phyloP scores from a whole-genome alignment of 2,888 invertebrate species.

The Synanthedon formicaeformis region DNA sequence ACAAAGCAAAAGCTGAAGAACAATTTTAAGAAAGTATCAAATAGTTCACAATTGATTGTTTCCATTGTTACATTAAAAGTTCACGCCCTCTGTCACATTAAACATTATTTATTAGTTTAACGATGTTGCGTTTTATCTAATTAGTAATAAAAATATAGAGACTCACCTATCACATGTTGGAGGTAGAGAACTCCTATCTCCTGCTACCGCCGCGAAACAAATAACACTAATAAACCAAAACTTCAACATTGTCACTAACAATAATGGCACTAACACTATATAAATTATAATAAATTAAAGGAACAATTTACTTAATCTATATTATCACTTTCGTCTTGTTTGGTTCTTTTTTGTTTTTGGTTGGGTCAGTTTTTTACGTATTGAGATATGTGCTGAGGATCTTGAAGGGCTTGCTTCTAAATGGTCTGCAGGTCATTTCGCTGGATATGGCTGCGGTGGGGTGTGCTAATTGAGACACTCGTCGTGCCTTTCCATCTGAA shows the following conservation, averaged over 20 bases:
- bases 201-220: constrained; percentile 12
- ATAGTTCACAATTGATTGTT: no score
- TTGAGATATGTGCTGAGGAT: constrained; percentile 48
- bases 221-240: constrained; percentile 36
- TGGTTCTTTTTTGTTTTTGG: constrained; percentile 17
- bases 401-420: constrained; percentile 48
- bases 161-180: constrained; percentile 71
- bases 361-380: constrained; percentile 31
- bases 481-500: constrained; percentile 37
- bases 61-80: no score
- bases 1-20: no score
- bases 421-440: constrained; percentile 48
- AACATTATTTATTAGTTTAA: no score
- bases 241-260: constrained; percentile 23
- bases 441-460: constrained; percentile 23
- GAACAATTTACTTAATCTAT: constrained; percentile 14
- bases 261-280: constrained; percentile 34
- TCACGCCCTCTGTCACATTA: no score
- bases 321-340: constrained; percentile 26
- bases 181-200: constrained; percentile 53
- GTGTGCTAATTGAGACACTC: constrained; percentile 16
- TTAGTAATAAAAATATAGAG: not conserved
- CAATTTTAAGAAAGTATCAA: no score
- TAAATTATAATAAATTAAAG: constrained; percentile 6
- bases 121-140: no score